Evolutionary conservation across 2,888 invertebrate genomes (phyloP).

Genomic region (Plagiodera versicolora): DNA sequence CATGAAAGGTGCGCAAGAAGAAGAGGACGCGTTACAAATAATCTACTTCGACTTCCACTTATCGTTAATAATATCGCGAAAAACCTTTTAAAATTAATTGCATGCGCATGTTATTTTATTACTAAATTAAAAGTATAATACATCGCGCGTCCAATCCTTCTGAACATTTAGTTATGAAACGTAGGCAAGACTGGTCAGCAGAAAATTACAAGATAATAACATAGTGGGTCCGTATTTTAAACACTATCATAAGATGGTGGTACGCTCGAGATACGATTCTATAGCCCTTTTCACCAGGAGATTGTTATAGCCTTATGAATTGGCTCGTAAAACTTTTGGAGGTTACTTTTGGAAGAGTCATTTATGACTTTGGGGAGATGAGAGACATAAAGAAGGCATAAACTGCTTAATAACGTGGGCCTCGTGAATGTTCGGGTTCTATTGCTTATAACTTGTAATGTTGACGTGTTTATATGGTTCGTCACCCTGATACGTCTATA

Average conservation of each 20-base stretch:
- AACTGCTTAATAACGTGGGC: not conserved
- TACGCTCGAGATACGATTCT: constrained; percentile 21
- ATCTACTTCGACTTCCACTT: constrained; percentile 43
- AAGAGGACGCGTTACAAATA: constrained; percentile 7
- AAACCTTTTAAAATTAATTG: constrained; percentile 55
- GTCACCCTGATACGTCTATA: not conserved
- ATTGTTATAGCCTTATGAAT: constrained; percentile 27
- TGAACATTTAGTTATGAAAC: constrained; percentile 44
- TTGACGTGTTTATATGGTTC: not conserved
- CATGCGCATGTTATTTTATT: constrained; percentile 51
- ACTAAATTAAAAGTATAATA: constrained; percentile 52
- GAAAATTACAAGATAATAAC: constrained; percentile 51
- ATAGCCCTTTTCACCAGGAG: constrained; percentile 27
- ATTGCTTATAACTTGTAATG: not conserved
- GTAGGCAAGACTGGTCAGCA: constrained; percentile 39
- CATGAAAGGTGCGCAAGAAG: constrained; percentile 1
- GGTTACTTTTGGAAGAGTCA: constrained; percentile 6
- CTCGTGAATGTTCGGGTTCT: not conserved
- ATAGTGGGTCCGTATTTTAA: constrained; percentile 46
- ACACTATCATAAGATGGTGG: constrained; percentile 40
- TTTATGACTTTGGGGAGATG: constrained; percentile 1
- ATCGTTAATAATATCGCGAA: constrained; percentile 55
- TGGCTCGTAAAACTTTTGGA: constrained; percentile 19
- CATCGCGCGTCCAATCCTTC: constrained; percentile 42
- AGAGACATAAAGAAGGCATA: constrained; percentile 12